phyloP scores from a whole-genome alignment of 2,888 invertebrate genomes.

The Drosophila lacicola region DNA sequence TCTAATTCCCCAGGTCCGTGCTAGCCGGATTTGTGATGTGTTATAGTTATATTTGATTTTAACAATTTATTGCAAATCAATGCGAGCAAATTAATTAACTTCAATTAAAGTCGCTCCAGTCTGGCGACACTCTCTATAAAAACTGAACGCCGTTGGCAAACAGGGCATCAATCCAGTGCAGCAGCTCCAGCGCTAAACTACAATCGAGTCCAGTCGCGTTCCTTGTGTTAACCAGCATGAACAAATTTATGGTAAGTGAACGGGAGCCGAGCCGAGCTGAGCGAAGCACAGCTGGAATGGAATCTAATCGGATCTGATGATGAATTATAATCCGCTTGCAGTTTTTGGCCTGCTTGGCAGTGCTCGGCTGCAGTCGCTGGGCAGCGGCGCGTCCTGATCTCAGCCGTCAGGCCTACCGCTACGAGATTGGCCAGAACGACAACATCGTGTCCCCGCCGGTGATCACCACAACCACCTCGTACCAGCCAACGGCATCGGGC shows the following conservation, averaged over 20 bases:
- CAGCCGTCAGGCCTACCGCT: constrained; percentile 77
- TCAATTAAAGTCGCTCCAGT: constrained; percentile 69
- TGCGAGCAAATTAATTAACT: constrained; percentile 79
- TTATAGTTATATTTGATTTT: constrained; percentile 59
- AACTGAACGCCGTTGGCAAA: constrained; percentile 37
- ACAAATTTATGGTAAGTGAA: constrained; percentile 75
- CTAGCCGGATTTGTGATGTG: constrained; percentile 68
- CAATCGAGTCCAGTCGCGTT: constrained; percentile 6
- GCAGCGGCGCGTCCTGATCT: constrained; percentile 79
- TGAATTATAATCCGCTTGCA: constrained; percentile 26
- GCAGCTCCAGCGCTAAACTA: constrained; percentile 56
- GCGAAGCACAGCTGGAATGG: background rate
- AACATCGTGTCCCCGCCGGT: constrained; percentile 57
- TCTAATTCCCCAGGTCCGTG: constrained; percentile 28
- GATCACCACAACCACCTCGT: constrained; percentile 51
- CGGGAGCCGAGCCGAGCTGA: background rate
- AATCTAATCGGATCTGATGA: background rate
- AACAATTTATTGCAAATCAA: constrained; percentile 74
- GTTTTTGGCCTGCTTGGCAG: constrained; percentile 72
- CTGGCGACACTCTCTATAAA: constrained; percentile 53
- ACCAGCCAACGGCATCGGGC: constrained; percentile 70
- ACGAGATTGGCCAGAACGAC: constrained; percentile 68
- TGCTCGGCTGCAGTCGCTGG: constrained; percentile 46
- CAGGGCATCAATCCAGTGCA: constrained; percentile 67
- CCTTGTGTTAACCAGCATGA: constrained; percentile 61